Evolutionary conservation across 2,113 vertebrate species (phyloP).

Genomic region (Gymnocephalus cernua): DNA sequence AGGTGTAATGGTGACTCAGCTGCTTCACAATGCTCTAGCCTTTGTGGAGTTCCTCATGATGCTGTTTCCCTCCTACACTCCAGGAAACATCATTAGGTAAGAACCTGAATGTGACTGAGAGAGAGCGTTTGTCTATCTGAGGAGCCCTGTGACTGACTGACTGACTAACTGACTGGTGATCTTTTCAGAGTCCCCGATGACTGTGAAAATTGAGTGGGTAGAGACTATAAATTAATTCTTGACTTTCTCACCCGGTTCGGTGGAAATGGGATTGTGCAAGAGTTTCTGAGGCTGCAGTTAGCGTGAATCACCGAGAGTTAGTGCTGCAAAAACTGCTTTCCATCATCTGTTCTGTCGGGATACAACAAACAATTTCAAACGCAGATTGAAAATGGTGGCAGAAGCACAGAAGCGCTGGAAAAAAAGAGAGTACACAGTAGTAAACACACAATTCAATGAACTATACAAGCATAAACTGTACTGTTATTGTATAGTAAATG

Average conservation of each 20-base stretch:
- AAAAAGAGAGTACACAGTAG: constrained; percentile 27
- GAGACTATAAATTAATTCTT: constrained; percentile 62
- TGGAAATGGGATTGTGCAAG: constrained; percentile 45
- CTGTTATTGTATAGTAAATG: constrained; percentile 67
- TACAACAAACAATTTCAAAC: constrained; percentile 43
- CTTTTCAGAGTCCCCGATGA: constrained; percentile 48
- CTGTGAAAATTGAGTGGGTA: constrained; percentile 64
- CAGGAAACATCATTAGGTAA: constrained; percentile 53
- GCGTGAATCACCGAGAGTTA: constrained; percentile 49
- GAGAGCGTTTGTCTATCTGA: constrained; percentile 43
- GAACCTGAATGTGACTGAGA: constrained; percentile 36
- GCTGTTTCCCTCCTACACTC: constrained; percentile 50
- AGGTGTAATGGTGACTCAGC: constrained; percentile 8
- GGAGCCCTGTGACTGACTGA: constrained; percentile 48
- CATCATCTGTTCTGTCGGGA: constrained; percentile 52
- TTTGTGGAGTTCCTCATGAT: constrained; percentile 35
- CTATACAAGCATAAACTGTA: constrained; percentile 52
- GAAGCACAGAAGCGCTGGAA: constrained; percentile 44
- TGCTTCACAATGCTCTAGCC: constrained; percentile 21
- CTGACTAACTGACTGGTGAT: constrained; percentile 60
- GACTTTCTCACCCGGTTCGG: constrained; percentile 52
- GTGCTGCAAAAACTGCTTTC: constrained; percentile 38
- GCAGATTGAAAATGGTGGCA: constrained; percentile 14
- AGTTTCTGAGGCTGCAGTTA: constrained; percentile 44
- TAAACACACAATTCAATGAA: constrained; percentile 45